Base-by-base conservation (phyloP, 35 echinoderm and acorn worm species). In the Patiria miniata region DNA sequence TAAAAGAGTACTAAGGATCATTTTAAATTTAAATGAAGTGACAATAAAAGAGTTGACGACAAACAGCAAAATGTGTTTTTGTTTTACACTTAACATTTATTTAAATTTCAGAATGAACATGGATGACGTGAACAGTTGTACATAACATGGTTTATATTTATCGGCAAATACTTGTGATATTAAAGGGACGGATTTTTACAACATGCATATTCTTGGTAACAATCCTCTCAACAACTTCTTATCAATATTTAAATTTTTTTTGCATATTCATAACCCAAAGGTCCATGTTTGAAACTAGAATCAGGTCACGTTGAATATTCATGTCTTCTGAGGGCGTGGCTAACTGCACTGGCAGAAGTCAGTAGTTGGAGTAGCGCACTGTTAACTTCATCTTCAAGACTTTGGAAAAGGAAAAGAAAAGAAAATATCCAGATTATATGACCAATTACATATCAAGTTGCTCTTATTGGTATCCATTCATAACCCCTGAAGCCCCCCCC, bases 241-340 rank as follows among this genome's bases (percentile, higher is more conserved):
- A 12, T 57, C 7, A 7, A 83, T 52, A 60, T 83, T 18, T 18
- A 83, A 26, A 7, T 29, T 8, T 29, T 8, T 58, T 18, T 28
- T 65, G 21, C 8, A 19, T 6, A 57, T 21, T 39, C 51, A 52
- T 8, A 47, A 12, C 4, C 12, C 42, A 47, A 47, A 47, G 4
- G 42, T 47, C 42, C 4, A 4, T 47, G 42, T 47, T 6, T 6
- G 12, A 12, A 6, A 4, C 42, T 47, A 8, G 21, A 28, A 59
- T 44, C 18, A 9, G 21, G 36, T 89, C 81, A 85, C 19, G 91
- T 89, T 37, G 82, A 28, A 58, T 93, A 93, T 61, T 93, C 91
- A 23, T 80, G 65, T 80, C 81, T 77, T 1, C 81, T 61, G 38
- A 93, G 77, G n/a, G 87, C 54, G 52, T 93, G 86, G 55, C 86